Conservation (phyloP, 1,140 invertebrate genomes). For the Teleogryllus occipitalis region DNA sequence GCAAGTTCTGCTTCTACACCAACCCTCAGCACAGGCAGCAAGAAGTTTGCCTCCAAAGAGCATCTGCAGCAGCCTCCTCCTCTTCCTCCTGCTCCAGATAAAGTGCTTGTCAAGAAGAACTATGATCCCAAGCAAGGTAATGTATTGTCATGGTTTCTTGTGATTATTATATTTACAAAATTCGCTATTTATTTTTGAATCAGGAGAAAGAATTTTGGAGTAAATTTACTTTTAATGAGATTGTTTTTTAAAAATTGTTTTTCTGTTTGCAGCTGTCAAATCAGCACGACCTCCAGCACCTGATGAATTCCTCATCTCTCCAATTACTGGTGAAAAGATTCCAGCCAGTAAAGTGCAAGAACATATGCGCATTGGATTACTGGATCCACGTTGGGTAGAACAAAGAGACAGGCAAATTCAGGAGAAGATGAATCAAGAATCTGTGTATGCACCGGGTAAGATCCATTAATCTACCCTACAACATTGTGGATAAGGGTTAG, state of each 20-base stretch:
- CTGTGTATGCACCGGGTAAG: constrained; percentile 70
- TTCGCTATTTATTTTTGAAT: too few relatives aligned
- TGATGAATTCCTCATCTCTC: constrained; percentile 94
- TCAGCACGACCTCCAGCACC: constrained; percentile 46
- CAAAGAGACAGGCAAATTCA: constrained; percentile 81
- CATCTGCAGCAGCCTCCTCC: constrained; percentile 52
- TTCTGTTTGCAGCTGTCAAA: constrained; percentile 40
- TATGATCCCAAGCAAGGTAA: constrained; percentile 88
- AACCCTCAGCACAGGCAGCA: constrained; percentile 30
- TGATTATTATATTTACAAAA: too few relatives aligned
- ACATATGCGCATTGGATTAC: constrained; percentile 92
- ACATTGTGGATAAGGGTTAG: too few relatives aligned
- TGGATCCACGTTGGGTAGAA: constrained; percentile 98
- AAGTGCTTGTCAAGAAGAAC: constrained; percentile 90
- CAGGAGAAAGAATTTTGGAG: neutral
- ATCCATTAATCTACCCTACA: too few relatives aligned
- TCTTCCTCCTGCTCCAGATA: constrained; percentile 80
- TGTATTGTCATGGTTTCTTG: too few relatives aligned
- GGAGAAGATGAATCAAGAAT: constrained; percentile 77
- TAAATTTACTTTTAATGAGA: neutral
- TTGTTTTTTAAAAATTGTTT: constrained; percentile 7
- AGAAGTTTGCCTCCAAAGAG: constrained; percentile 32
- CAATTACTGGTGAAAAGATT: constrained; percentile 95
- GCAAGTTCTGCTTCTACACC: constrained; percentile 25
- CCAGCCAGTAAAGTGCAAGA: constrained; percentile 94